phyloP scores from a whole-genome alignment of 2,888 invertebrate species.

The Carabus problematicus region DNA sequence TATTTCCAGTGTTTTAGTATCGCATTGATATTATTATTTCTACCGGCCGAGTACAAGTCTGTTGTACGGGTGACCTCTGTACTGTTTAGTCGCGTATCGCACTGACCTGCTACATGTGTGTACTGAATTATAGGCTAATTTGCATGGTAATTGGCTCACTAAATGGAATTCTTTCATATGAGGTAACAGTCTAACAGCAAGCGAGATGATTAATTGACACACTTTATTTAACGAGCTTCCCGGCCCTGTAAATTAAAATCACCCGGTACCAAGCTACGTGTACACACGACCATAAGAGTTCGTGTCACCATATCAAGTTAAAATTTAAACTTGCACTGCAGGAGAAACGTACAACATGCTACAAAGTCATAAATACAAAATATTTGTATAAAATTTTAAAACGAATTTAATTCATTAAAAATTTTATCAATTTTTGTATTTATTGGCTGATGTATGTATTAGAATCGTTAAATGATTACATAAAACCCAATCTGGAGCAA shows the following conservation, averaged over 20 bases:
- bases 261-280: neutral
- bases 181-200: neutral
- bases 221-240: conserved; percentile 9
- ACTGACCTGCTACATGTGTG: conserved; percentile 14
- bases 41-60: neutral
- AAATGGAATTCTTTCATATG: conserved; percentile 16
- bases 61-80: neutral
- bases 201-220: conserved; percentile 16
- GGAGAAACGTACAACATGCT: too few species aligned
- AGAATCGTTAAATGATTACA: too few species aligned
- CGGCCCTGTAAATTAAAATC: conserved; percentile 21
- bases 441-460: too few species aligned
- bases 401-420: too few species aligned
- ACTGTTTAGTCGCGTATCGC: neutral
- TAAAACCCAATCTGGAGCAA: neutral
- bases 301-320: too few species aligned
- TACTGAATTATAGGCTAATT: conserved; percentile 20
- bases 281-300: too few species aligned
- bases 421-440: too few species aligned
- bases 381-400: too few species aligned
- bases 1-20: too few species aligned
- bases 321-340: too few species aligned
- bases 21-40: too few species aligned
- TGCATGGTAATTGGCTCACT: conserved; percentile 23
- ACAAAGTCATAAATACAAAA: too few species aligned